Evolutionary conservation across 2,888 invertebrate genomes (phyloP), one percentile per base, ranked within the genome.

Genomic region (Automeris io): DNA sequence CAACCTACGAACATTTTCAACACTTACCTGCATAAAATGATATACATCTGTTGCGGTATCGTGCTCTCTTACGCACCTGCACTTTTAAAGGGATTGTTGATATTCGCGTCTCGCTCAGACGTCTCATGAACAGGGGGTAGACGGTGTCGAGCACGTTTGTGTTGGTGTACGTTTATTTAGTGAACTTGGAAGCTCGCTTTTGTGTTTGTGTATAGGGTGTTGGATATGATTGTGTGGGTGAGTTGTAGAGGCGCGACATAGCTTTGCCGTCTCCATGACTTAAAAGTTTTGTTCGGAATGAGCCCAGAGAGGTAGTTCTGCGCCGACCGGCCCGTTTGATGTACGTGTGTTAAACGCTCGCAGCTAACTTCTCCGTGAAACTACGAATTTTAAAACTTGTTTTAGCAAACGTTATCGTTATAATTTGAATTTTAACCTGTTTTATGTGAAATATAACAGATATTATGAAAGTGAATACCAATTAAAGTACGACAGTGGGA

Each of bases 221-320:
- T 61, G 68, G 53, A 55, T 47, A 49, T 57, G 61, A 57, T 47
- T 68, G 83, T 82, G 81, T 86, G 85, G 69, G 82, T 80, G 75
- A 74, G 72, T 80, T 78, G 82, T 82, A 83, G 81, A 82, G 82
- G 83, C 85, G 81, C 85, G 82, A 85, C 80, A 85, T 83, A 85
- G 86, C 86, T 83, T 81, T 82, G 82, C 86, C 83, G 85, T 85
- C 83, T 85, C 86, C 79, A 79, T 82, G 85, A 81, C 85, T 86
- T 83, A 83, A 86, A 86, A 85, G 81, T 85, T 86, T 85, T 78
- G 83, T 76, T 70, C 68, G 70, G 70, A 78, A 82, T 78, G 75
- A 69, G 70, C 71, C 62, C 74, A 64, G 64, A 66, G 69, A 68
- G 81, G 70, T 71, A 86, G 86, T 85, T 79, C 69, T 72, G 75